phyloP scores from a whole-genome alignment of 2,113 vertebrate species.

The Eretmochelys imbricata region DNA sequence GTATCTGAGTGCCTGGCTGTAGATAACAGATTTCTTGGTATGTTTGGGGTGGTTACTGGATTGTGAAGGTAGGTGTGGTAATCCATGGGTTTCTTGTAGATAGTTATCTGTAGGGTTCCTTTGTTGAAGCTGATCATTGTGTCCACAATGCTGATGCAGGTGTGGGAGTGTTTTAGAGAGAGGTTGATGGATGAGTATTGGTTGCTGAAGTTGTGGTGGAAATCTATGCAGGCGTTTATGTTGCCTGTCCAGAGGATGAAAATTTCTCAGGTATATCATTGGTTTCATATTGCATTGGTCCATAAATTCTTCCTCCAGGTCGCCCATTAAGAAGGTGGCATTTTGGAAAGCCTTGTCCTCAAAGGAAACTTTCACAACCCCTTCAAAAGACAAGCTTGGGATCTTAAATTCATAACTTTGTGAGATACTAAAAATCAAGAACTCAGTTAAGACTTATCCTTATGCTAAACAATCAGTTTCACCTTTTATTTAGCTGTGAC shows the following conservation, averaged over 20 bases:
- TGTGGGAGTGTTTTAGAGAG: neutral
- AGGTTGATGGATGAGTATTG: neutral
- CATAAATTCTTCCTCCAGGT: neutral
- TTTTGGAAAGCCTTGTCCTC: neutral
- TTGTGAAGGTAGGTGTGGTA: neutral
- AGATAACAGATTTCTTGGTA: neutral
- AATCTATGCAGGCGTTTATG: neutral
- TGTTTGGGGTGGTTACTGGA: neutral
- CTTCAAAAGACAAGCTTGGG: neutral
- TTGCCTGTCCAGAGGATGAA: neutral
- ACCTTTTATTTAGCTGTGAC: neutral
- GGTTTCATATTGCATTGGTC: neutral
- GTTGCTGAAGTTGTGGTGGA: neutral
- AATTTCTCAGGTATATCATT: neutral
- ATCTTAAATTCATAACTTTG: neutral
- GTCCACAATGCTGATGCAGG: neutral
- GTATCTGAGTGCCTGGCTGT: neutral
- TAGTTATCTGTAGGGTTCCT: no score
- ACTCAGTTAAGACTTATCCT: neutral
- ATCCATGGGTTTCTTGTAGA: neutral
- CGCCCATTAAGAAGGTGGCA: neutral
- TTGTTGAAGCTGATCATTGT: no score
- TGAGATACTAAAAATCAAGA: neutral
- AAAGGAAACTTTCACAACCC: neutral
- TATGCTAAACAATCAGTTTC: neutral